A percentile compares a stretch with the other conserved stretches of the same genome.
These are phyloP conservation scores for Andinoacara biseriatus DNA, from an alignment of 2,113 vertebrate species.

Conservation along the genomic window DNA sequence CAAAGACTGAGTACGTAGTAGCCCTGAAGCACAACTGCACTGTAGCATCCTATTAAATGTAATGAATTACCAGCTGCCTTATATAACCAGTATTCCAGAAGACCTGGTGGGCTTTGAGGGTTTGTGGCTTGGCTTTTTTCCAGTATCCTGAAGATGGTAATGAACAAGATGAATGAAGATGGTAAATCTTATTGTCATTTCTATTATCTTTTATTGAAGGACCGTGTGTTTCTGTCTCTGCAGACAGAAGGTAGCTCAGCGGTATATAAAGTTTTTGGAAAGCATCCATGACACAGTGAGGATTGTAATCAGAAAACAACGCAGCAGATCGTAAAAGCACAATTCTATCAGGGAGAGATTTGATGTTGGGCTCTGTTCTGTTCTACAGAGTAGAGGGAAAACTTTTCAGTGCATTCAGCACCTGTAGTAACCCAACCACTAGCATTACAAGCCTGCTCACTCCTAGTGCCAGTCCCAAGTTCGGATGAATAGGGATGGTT, in stretches of 20 bases:
- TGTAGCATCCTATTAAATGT: conserved; percentile 63
- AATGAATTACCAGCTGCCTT: conserved; percentile 69
- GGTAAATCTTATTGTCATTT: conserved; percentile 79
- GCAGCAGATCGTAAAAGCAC: conserved; percentile 66
- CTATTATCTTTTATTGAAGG: conserved; percentile 78
- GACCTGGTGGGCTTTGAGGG: conserved; percentile 29
- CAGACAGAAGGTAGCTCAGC: conserved; percentile 60
- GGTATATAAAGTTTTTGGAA: conserved; percentile 66
- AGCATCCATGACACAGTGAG: conserved; percentile 51
- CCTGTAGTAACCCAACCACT: not conserved
- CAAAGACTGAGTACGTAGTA: conserved; percentile 54
- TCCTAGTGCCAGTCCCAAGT: too few relatives aligned
- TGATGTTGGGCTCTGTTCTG: conserved; percentile 31
- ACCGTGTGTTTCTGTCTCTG: conserved; percentile 64
- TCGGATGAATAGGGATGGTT: not conserved
- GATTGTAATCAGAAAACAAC: conserved; percentile 68
- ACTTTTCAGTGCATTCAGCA: conserved; percentile 29
- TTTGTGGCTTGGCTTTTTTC: conserved; percentile 41
- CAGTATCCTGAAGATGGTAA: conserved; percentile 57
- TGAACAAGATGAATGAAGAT: conserved; percentile 74
- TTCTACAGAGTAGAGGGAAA: conserved; percentile 30
- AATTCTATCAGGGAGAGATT: conserved; percentile 36
- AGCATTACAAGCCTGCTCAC: too few relatives aligned
- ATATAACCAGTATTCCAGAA: conserved; percentile 36
- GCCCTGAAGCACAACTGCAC: conserved; percentile 47